Base-by-base conservation (phyloP, 2,888 invertebrate species). In the Mesorhabditis belari region DNA sequence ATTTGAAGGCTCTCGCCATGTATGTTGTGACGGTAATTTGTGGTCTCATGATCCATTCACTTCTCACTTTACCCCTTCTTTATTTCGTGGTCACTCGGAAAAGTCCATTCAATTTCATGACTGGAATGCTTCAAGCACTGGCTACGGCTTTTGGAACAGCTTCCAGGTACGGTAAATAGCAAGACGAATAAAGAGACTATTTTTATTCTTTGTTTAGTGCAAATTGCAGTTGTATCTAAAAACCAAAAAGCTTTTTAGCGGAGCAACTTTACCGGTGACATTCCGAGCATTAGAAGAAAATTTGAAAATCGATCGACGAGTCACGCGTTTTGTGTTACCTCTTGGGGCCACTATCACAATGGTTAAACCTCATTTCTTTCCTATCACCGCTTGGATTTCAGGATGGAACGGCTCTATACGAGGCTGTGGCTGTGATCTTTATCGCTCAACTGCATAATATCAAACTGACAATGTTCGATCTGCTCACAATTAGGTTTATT, bases 61-160 rank as follows among this genome's bases (percentile, higher is more conserved):
- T 95, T 76, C 87, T 94, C 24, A 88, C 93, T 0, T 86, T 96
- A 55, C 92, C 94, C 4, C 81, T 90, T 5, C 85, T 96, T 55
- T 96, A 90, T 84, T 89, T 91, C 72, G 75, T 91, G 67, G 87
- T 88, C 49, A 89, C 79, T 5, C 81, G 77, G 51, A 88, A 87
- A 67, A 75, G 71, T 21, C 79, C 79, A 6, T 81, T 80, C 60
- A 70, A 75, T 21, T 79, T 75, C 60, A 76, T 80, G 73, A 79
- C 78, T 5, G 80, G 79, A 49, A 88, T 92, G 86, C 88, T 90
- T 4, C 91, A 92, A 78, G 93, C 94, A 21, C 85, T 93, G 83
- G 90, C 91, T 4, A 95, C 94, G 0, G 94, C 94, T 49, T 95
- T 95, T 81, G 94, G 93, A 74, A 95, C 95, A 26, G 91, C 93